Evolutionary conservation across 2,113 vertebrate genomes (phyloP), one percentile per base, ranked within the genome.

Genomic region (Gobiocypris rarus): DNA sequence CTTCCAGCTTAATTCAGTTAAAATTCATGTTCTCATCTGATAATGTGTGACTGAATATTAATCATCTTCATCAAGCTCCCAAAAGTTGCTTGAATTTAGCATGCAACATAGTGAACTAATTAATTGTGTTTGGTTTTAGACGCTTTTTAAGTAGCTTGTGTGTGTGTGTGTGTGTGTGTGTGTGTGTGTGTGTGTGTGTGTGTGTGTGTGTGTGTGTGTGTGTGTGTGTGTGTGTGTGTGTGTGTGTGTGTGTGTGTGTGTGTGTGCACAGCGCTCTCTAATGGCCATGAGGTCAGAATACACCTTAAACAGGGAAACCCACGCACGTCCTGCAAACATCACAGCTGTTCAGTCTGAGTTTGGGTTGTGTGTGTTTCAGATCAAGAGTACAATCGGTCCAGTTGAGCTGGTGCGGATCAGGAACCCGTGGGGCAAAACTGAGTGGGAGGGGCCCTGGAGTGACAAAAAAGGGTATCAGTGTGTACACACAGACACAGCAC

Each of bases 391-490:
- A 0, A 1, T 43, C 0, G 91, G 91, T 15, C 1, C 48, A 0
- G 87, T 85, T 61, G 86, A 92, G 34, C 70, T 95, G 87, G 89
- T 95, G 8, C 92, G 94, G 28, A 43, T 95, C 54, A 91, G 91
- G 2, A 95, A 95, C 85, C 95, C 95, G 6, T 95, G 95, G 95
- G 95, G 94, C 7, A 87, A 91, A 67, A 88, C 88, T 0, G 94
- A 95, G 89, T 95, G 94, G 95, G 38, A 82, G 38, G 95, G 95
- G 5, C 87, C 92, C 0, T 95, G 95, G 95, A 94, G 93, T 22
- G 95, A 95, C 85, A 0, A 73, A 5, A 83, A 70, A 26, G 88
- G 81, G 86, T 86, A 38, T 38, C 34, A 38, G 34, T 38, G 34
- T 38, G 34, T 6, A 38, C 34, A 38, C 34, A 38, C 34, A 38